Conservation (phyloP, 2,888 invertebrate species). For the Nymphalis c-album region DNA sequence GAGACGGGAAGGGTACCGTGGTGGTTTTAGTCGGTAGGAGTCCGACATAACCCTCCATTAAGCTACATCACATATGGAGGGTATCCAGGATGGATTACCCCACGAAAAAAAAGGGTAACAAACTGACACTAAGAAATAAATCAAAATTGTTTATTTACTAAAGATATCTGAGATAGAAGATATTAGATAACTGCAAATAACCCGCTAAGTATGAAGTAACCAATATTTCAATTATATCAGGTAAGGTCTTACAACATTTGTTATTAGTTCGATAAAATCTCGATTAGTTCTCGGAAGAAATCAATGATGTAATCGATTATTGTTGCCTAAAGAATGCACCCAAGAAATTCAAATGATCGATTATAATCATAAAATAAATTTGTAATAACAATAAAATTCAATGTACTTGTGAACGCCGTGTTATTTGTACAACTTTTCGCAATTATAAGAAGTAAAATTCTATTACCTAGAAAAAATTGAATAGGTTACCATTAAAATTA, state of each 20-base stretch:
- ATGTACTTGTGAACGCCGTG: neutral
- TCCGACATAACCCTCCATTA: too few relatives aligned
- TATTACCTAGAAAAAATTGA: too few relatives aligned
- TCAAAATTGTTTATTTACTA: too few relatives aligned
- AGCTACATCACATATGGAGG: too few relatives aligned
- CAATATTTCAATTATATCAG: constrained; percentile 26
- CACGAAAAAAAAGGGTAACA: too few relatives aligned
- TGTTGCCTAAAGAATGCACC: constrained; percentile 26
- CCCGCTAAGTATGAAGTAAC: constrained; percentile 17
- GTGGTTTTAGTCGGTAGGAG: too few relatives aligned
- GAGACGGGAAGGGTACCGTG: too few relatives aligned
- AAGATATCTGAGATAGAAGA: too few relatives aligned
- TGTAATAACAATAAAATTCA: neutral
- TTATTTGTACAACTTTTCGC: neutral
- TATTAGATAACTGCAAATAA: neutral
- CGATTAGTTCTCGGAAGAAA: constrained; percentile 46
- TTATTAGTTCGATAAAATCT: constrained; percentile 45
- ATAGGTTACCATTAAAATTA: too few relatives aligned
- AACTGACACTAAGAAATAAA: neutral
- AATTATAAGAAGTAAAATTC: neutral
- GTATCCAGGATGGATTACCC: too few relatives aligned
- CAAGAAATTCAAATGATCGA: constrained; percentile 20
- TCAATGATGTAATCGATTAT: constrained; percentile 33
- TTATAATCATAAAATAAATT: constrained; percentile 24
- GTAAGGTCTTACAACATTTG: constrained; percentile 28